These are phyloP conservation scores for Semibalanus balanoides DNA, from an alignment of 1,140 invertebrate species.

Conservation along the genomic window DNA sequence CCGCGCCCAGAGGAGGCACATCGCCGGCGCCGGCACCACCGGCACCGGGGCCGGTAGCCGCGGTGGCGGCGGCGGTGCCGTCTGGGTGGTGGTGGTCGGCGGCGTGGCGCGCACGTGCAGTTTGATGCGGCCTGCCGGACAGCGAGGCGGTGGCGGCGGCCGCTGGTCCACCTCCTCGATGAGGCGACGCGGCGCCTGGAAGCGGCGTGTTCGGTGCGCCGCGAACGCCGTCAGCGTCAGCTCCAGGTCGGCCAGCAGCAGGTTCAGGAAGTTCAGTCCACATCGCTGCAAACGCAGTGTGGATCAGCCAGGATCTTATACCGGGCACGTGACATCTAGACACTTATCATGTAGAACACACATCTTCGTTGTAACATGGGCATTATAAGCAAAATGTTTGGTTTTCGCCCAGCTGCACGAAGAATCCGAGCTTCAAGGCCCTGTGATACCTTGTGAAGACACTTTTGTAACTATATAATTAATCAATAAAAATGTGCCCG, in stretches of 20 bases:
- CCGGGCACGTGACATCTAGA: too few species aligned
- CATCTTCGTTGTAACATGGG: too few species aligned
- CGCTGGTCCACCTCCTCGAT: constrained; percentile 58
- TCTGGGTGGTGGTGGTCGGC: constrained; percentile 31
- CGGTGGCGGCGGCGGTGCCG: constrained; percentile 25
- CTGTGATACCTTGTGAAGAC: too few species aligned
- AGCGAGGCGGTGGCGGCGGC: constrained; percentile 42
- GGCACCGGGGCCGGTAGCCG: constrained; percentile 11
- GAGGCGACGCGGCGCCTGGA: constrained; percentile 51
- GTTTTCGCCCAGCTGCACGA: too few species aligned
- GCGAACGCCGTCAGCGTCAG: constrained; percentile 58
- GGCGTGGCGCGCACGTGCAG: constrained; percentile 34
- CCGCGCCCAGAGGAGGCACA: too few species aligned
- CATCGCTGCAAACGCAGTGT: too few species aligned
- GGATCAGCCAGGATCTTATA: too few species aligned
- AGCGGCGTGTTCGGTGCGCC: constrained; percentile 57
- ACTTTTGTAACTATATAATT: too few species aligned
- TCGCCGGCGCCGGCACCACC: not conserved
- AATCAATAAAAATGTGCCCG: too few species aligned
- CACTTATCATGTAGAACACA: too few species aligned
- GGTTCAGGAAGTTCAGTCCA: constrained; percentile 53
- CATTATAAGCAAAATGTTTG: too few species aligned
- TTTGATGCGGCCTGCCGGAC: constrained; percentile 48
- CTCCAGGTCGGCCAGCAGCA: constrained; percentile 56
- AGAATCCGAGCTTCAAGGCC: too few species aligned